Evolutionary conservation across 1,140 invertebrate genomes (phyloP).

Genomic region (Lepidurus arcticus): DNA sequence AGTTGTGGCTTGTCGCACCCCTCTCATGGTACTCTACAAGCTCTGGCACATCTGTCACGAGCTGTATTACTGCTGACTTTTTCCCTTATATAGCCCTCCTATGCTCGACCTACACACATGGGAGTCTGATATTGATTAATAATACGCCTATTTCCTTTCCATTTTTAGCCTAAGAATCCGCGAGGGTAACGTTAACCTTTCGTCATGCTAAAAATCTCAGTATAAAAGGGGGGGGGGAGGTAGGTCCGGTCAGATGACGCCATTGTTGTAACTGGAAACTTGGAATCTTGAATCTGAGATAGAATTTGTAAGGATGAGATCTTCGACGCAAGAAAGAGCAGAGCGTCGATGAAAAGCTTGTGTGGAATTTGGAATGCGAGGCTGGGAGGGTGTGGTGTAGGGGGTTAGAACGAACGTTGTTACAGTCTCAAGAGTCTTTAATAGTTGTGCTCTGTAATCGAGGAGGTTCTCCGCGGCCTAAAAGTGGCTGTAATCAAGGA

Average conservation of each 20-base stretch:
- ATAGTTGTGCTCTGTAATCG: slow-evolving; percentile 10
- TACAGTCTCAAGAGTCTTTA: not conserved
- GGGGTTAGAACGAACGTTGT: not conserved
- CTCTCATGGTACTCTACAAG: not conserved
- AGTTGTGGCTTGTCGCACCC: slow-evolving; percentile 12
- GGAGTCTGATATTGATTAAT: slow-evolving; percentile 12
- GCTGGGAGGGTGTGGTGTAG: not conserved
- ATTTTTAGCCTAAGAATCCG: not conserved
- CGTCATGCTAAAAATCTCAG: not conserved
- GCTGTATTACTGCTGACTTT: slow-evolving; percentile 19
- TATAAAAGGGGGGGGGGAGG: not conserved
- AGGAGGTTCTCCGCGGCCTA: slow-evolving; percentile 13
- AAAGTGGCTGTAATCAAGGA: slow-evolving; percentile 21
- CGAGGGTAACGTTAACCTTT: not conserved
- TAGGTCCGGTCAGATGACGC: not conserved
- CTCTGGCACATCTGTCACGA: slow-evolving; percentile 4
- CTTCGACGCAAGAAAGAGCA: not conserved
- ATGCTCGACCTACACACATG: not conserved
- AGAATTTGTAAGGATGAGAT: not conserved
- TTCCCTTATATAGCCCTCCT: not conserved
- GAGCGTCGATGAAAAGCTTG: not conserved
- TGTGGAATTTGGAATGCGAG: slow-evolving; percentile 14
- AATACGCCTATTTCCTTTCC: slow-evolving; percentile 15
- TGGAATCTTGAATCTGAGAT: slow-evolving; percentile 15
- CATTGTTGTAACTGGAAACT: slow-evolving; percentile 7